Conservation (phyloP, 2,797 vertebrate species). For the Pitangus sulphuratus region DNA sequence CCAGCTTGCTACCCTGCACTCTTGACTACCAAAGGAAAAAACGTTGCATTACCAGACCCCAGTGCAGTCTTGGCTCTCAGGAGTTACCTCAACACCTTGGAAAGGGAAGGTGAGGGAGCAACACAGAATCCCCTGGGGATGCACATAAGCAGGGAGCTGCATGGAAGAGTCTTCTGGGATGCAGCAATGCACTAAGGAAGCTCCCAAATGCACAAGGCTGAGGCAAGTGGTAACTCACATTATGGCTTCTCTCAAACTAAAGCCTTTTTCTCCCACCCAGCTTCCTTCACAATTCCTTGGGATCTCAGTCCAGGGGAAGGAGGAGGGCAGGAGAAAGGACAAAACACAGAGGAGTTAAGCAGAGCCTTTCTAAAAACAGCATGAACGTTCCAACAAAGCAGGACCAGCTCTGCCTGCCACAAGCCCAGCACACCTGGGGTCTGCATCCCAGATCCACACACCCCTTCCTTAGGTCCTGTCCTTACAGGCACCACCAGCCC, state of each 20-base stretch:
- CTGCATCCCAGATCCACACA: fast-evolving
- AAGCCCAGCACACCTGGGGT: background rate
- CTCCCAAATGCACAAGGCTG: fast-evolving
- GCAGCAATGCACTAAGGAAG: background rate
- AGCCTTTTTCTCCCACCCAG: background rate
- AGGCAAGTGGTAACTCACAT: background rate
- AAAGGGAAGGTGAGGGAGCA: background rate
- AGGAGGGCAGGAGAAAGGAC: background rate
- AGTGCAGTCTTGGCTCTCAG: background rate
- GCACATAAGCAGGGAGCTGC: background rate
- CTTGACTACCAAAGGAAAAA: background rate
- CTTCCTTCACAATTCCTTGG: background rate
- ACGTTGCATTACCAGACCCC: too few species aligned
- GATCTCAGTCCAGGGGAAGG: background rate
- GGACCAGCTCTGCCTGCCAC: background rate
- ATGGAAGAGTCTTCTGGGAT: background rate
- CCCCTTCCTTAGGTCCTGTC: background rate
- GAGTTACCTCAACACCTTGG: background rate
- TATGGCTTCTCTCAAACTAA: background rate
- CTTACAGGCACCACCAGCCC: background rate
- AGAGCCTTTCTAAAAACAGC: background rate
- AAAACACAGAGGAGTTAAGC: background rate
- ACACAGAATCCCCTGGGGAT: fast-evolving
- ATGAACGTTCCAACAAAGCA: background rate
- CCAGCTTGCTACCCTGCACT: background rate